These are phyloP conservation scores for Dissostichus mawsoni DNA, from an alignment of 2,113 vertebrate genomes.

Conservation along the genomic window DNA sequence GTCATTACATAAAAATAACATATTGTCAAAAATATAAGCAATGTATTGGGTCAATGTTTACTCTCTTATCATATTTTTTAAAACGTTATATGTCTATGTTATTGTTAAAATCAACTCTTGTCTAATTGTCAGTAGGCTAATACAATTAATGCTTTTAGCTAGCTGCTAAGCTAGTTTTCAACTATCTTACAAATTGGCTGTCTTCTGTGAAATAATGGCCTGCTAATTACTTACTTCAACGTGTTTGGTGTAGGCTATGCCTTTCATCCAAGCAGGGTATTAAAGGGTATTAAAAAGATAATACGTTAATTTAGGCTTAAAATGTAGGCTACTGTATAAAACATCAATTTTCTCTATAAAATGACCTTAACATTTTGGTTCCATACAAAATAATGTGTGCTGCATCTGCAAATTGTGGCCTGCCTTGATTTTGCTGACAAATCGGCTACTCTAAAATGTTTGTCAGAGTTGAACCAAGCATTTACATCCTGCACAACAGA, in stretches of 20 bases:
- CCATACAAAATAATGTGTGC: background rate
- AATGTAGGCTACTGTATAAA: too few species aligned
- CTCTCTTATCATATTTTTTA: background rate
- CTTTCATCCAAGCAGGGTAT: background rate
- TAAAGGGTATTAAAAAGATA: background rate
- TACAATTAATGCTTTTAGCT: background rate
- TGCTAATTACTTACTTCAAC: background rate
- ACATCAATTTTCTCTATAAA: too few species aligned
- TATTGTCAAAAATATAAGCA: background rate
- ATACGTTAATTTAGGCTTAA: background rate
- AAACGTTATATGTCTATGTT: background rate
- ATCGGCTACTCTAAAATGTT: too few species aligned
- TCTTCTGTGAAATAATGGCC: background rate
- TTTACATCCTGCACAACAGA: too few species aligned
- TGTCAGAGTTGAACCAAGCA: too few species aligned
- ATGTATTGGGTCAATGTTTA: background rate
- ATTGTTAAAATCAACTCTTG: background rate
- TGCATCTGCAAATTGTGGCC: background rate
- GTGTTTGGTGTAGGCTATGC: background rate
- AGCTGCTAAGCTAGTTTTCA: background rate
- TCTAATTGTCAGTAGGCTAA: background rate
- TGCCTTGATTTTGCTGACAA: background rate
- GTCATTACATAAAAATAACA: background rate
- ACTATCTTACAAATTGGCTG: background rate
- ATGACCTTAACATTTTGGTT: background rate